Evolutionary conservation across 2,113 vertebrate genomes (phyloP).

Genomic region (Nothocercus julius): DNA sequence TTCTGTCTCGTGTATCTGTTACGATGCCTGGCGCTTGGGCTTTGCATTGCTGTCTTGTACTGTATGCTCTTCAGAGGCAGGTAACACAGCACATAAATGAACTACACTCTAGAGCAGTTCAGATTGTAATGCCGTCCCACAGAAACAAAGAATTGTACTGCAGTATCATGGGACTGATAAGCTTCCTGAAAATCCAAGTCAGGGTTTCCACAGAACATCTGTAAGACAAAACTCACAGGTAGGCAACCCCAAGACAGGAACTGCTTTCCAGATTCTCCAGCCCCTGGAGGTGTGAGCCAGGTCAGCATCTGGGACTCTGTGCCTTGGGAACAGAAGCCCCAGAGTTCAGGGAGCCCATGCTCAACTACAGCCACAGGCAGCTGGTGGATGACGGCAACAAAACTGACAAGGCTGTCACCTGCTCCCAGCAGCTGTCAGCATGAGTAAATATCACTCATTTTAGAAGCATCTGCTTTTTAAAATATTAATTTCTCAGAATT

Average conservation of each 20-base stretch:
- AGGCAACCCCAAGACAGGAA: background rate
- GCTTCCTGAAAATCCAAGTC: background rate
- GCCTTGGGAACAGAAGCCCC: background rate
- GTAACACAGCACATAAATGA: background rate
- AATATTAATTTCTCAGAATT: background rate
- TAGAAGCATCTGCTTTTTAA: background rate
- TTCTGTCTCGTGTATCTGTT: background rate
- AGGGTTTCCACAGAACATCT: background rate
- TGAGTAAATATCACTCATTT: background rate
- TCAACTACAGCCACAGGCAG: background rate
- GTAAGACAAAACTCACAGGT: background rate
- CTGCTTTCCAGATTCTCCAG: background rate
- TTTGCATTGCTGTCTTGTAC: background rate
- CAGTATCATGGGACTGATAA: background rate
- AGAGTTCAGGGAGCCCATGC: background rate
- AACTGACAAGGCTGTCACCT: background rate
- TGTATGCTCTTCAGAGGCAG: background rate
- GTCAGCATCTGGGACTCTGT: background rate
- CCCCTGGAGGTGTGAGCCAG: background rate
- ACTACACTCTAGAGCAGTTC: background rate
- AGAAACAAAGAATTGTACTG: background rate
- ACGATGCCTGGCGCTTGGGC: accelerated
- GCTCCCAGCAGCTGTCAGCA: background rate
- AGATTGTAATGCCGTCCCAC: background rate
- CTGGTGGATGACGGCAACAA: background rate